phyloP scores from a whole-genome alignment of 2,888 invertebrate genomes.

The Caenorhabditis angaria region DNA sequence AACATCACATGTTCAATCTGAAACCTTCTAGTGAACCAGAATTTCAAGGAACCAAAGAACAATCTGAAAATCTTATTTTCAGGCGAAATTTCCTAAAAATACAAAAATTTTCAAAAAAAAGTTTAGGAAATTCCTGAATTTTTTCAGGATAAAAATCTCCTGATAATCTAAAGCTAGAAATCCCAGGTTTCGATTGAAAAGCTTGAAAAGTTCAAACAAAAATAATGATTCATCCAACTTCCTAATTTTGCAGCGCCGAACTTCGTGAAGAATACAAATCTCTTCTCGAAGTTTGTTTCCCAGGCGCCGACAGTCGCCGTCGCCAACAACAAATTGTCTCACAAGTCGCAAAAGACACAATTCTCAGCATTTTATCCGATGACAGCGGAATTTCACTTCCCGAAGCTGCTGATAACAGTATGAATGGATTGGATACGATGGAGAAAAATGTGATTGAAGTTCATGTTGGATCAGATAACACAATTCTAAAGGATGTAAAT shows the following conservation, averaged over 20 bases:
- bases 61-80: too few species aligned
- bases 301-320: constrained; percentile 35
- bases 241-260: constrained; percentile 36
- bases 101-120: too few species aligned
- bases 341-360: constrained; percentile 26
- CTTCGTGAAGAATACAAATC: constrained; percentile 43
- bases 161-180: too few species aligned
- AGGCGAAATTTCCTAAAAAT: too few species aligned
- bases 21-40: too few species aligned
- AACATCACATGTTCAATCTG: too few species aligned
- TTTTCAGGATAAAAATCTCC: too few species aligned
- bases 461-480: constrained; percentile 24
- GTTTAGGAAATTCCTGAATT: too few species aligned
- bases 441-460: constrained; percentile 36
- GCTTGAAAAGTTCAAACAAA: too few species aligned
- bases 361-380: constrained; percentile 32
- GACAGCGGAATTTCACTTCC: constrained; percentile 33
- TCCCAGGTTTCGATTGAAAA: too few species aligned
- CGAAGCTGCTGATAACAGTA: constrained; percentile 24
- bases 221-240: too few species aligned
- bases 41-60: too few species aligned
- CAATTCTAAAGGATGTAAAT: neutral
- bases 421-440: constrained; percentile 21
- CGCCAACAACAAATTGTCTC: constrained; percentile 28
- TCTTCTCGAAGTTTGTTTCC: constrained; percentile 45